Evolutionary conservation across 2,113 vertebrate genomes (phyloP).

Genomic region (Carassius auratus): DNA sequence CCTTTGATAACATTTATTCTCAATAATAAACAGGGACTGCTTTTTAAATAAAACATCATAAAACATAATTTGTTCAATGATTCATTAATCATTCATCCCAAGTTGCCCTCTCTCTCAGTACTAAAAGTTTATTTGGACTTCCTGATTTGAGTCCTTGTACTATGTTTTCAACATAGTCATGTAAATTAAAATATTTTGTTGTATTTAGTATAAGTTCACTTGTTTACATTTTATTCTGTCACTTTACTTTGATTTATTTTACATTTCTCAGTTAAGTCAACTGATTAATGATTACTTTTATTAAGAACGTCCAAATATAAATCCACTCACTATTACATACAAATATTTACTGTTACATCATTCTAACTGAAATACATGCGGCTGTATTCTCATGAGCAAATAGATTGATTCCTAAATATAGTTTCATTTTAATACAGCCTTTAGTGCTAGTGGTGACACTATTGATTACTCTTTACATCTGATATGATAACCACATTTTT

Average conservation of each 20-base stretch:
- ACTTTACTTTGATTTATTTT: not conserved
- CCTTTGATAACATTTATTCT: too few species aligned
- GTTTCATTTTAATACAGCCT: conserved; percentile 42
- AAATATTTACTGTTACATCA: not conserved
- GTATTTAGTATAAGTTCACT: not conserved
- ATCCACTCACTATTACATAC: not conserved
- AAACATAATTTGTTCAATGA: too few species aligned
- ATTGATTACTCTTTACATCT: conserved; percentile 55
- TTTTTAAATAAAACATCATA: too few species aligned
- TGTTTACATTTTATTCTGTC: not conserved
- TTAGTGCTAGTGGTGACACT: conserved; percentile 44
- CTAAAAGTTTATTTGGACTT: not conserved
- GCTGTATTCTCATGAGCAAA: not conserved
- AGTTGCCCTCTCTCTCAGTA: too few species aligned
- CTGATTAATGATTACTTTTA: not conserved
- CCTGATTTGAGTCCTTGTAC: too few species aligned
- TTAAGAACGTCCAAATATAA: not conserved
- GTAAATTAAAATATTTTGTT: not conserved
- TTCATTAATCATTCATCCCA: too few species aligned
- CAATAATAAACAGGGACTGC: too few species aligned
- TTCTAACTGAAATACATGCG: not conserved
- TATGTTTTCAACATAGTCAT: too few species aligned
- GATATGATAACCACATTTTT: conserved; percentile 65
- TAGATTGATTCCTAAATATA: conserved; percentile 15
- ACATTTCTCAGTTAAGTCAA: not conserved